Evolutionary conservation across 2,888 invertebrate species (phyloP), one percentile per base, ranked within the genome.

Genomic region (Periphyllus acericola): DNA sequence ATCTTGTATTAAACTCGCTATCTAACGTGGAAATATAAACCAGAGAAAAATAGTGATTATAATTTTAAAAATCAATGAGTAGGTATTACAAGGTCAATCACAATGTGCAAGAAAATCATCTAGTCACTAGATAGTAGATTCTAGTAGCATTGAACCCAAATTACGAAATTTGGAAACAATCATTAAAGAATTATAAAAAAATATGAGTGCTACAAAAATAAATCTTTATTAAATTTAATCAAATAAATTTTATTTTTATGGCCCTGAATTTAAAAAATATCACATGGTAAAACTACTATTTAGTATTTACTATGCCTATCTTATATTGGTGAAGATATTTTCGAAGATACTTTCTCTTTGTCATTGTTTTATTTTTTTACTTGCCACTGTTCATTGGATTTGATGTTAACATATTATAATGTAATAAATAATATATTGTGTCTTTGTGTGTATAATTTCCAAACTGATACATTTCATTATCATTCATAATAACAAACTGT

Each of bases 101-200:
- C 21, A 34, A 29, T 55, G 9, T 55, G 36, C 21, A 76, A 40
- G 21, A 60, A 60, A 36, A 84, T 19, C 32, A 76, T 19, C 25
- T 66, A 29, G 32, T 9, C 3, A n/a, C n/a, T n/a, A n/a, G n/a
- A n/a, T n/a, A n/a, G n/a, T n/a, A n/a, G n/a, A n/a, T n/a, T n/a
- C n/a, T n/a, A 74, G 71, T 74, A 46, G 40, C 29, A 75, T 76
- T 76, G 29, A 75, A 76, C 75, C 55, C 60, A 40, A 29, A 75
- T 83, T 75, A 83, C 36, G 32, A 60, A 75, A 83, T 75, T 75
- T 60, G 60, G 19, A 5, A 83, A 83, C 72, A 82, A 66, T 74
- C 4, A 55, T 55, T 55, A 68, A 40, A 40, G 19, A 68, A 17
- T 82, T 14, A 74, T 36, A 36, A 52, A 32, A 34, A 46, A 34